A percentile compares a stretch with the other conserved stretches of the same genome.
Conservation (phyloP, 1,140 invertebrate genomes). For the Latrodectus geometricus region DNA sequence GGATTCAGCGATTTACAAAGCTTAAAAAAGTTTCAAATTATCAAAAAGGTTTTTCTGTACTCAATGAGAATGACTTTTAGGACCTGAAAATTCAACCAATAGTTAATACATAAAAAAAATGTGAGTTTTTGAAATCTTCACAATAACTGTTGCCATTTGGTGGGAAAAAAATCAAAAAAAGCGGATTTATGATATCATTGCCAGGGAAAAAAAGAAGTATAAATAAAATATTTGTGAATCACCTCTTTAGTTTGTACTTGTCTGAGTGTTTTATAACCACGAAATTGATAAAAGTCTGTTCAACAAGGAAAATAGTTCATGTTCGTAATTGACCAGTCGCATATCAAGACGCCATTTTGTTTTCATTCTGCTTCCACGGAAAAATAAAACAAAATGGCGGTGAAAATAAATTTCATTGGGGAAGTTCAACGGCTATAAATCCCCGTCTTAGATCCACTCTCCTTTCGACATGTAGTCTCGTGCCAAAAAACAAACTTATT, state of each 20-base stretch:
- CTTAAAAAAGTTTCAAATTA: no score
- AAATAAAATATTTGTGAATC: not conserved
- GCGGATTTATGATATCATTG: conserved; percentile 2
- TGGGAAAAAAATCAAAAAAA: not conserved
- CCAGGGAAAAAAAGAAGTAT: not conserved
- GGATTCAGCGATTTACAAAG: no score
- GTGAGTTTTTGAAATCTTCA: not conserved
- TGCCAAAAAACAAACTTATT: conserved; percentile 30
- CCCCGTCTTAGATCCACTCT: not conserved
- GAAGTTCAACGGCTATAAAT: conserved; percentile 24
- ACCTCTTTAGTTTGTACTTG: not conserved
- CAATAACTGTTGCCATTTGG: conserved; percentile 20
- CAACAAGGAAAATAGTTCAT: conserved; percentile 5
- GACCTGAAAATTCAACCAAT: no score
- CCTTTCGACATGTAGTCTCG: conserved; percentile 12
- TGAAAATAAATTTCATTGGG: conserved; percentile 35
- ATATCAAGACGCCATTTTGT: no score
- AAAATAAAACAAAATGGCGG: conserved; percentile 4
- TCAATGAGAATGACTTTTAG: no score
- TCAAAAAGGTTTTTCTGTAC: no score
- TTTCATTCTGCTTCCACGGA: not conserved
- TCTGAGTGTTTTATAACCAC: not conserved
- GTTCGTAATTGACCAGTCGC: not conserved
- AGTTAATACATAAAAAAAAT: no score
- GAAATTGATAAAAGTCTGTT: conserved; percentile 53